Evolutionary conservation across 2,797 vertebrate species (phyloP).

Genomic region (Emys orbicularis): DNA sequence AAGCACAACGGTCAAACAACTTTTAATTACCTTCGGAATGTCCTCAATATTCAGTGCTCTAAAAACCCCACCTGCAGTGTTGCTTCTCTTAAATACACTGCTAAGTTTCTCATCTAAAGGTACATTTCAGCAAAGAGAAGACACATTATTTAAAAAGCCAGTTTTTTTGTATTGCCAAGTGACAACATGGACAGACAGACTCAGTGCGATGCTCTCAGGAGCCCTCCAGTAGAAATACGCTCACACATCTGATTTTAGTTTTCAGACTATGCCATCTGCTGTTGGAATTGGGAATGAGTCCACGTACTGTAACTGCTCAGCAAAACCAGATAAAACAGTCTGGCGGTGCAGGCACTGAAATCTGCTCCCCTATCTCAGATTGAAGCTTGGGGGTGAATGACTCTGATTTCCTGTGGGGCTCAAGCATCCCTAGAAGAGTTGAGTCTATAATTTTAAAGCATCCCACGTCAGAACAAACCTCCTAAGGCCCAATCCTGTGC

Average conservation of each 20-base stretch:
- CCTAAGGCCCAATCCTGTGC: neutral
- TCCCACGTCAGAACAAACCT: accelerated
- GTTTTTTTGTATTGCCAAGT: neutral
- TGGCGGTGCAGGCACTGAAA: accelerated
- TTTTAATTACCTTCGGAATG: neutral
- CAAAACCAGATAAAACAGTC: accelerated
- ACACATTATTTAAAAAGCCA: neutral
- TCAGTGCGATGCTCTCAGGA: neutral
- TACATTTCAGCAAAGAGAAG: neutral
- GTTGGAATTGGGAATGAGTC: slow-evolving; percentile 55
- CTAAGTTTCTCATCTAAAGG: neutral
- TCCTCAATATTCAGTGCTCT: neutral
- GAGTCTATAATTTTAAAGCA: neutral
- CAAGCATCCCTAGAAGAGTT: neutral
- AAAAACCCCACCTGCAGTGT: neutral
- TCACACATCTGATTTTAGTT: slow-evolving; percentile 32
- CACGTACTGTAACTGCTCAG: neutral
- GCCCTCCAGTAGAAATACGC: neutral
- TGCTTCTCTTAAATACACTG: neutral
- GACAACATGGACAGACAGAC: too few relatives aligned
- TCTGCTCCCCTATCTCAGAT: neutral
- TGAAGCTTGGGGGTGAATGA: accelerated
- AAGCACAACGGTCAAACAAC: neutral
- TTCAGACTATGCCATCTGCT: slow-evolving; percentile 73
- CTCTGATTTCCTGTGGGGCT: accelerated